Conservation (phyloP, 2,113 vertebrate species). For the Menura novaehollandiae region DNA sequence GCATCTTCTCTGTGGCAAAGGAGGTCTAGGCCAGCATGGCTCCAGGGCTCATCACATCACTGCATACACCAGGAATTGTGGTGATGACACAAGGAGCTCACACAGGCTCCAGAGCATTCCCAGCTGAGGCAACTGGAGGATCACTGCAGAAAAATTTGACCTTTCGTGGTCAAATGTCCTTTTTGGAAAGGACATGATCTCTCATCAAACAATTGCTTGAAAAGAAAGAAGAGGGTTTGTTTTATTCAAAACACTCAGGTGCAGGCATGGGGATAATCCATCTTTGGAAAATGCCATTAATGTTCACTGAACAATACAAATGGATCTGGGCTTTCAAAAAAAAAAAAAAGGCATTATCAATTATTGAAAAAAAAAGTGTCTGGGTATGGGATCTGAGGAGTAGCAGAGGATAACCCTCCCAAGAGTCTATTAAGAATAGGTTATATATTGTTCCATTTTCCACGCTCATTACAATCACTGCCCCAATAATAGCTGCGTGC, state of each 20-base stretch:
- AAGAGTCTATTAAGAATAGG: slow-evolving; percentile 42
- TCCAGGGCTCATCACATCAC: not conserved
- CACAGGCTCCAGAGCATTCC: not conserved
- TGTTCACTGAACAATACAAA: not conserved
- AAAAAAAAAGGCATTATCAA: not conserved
- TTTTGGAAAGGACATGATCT: not conserved
- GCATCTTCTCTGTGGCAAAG: not conserved
- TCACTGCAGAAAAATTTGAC: not conserved
- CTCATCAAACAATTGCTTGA: not conserved
- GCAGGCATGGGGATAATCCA: not conserved
- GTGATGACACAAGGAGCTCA: not conserved
- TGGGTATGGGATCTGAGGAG: not conserved
- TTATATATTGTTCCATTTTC: slow-evolving; percentile 55
- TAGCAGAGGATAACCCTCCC: slow-evolving; percentile 38
- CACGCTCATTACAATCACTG: slow-evolving; percentile 53
- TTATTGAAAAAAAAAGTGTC: not conserved
- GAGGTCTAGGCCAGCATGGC: not conserved
- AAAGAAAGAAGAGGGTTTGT: not conserved
- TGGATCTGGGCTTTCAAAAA: not conserved
- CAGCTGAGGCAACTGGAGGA: not conserved
- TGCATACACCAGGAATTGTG: too few species aligned
- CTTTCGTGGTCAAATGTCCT: not conserved
- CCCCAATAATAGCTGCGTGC: slow-evolving; percentile 33
- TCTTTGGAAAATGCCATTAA: not conserved
- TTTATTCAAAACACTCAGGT: not conserved